These are phyloP conservation scores for Pheosia gnoma DNA, from an alignment of 2,888 invertebrate species.

Conservation along the genomic window DNA sequence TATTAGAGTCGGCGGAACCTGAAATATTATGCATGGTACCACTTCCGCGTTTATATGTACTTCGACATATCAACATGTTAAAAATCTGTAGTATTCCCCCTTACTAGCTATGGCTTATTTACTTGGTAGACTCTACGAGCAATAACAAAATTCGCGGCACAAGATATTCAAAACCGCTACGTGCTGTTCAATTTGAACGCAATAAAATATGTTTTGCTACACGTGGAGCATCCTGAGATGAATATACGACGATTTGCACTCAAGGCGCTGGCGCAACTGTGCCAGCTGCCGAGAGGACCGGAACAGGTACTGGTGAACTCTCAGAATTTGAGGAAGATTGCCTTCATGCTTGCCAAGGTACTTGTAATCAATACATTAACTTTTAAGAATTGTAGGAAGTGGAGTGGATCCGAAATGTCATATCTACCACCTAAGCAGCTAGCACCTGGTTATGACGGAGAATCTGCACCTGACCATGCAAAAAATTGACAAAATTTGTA, in stretches of 20 bases:
- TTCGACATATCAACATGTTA: not conserved
- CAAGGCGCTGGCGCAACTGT: constrained; percentile 80
- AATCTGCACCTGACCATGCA: too few species aligned
- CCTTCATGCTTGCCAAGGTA: constrained; percentile 69
- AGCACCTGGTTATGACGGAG: too few species aligned
- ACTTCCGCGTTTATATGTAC: not conserved
- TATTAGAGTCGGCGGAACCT: constrained; percentile 69
- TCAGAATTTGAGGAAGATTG: constrained; percentile 69
- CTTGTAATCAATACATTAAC: not conserved
- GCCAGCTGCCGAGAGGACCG: constrained; percentile 73
- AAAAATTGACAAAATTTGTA: too few species aligned
- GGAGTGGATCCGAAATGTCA: not conserved
- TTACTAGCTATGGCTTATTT: not conserved
- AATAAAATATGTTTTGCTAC: constrained; percentile 63
- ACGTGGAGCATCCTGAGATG: constrained; percentile 67
- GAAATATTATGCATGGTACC: constrained; percentile 77
- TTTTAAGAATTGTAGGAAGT: not conserved
- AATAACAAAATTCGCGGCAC: constrained; percentile 73
- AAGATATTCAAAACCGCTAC: constrained; percentile 67
- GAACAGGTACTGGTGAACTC: constrained; percentile 69
- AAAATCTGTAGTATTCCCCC: not conserved
- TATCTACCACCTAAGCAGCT: too few species aligned
- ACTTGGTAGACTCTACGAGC: constrained; percentile 68
- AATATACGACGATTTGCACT: constrained; percentile 78
- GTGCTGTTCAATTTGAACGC: constrained; percentile 63